Evolutionary conservation across 2,888 invertebrate genomes (phyloP), one percentile per base, ranked within the genome.

Genomic region (Strigamia crassipes): DNA sequence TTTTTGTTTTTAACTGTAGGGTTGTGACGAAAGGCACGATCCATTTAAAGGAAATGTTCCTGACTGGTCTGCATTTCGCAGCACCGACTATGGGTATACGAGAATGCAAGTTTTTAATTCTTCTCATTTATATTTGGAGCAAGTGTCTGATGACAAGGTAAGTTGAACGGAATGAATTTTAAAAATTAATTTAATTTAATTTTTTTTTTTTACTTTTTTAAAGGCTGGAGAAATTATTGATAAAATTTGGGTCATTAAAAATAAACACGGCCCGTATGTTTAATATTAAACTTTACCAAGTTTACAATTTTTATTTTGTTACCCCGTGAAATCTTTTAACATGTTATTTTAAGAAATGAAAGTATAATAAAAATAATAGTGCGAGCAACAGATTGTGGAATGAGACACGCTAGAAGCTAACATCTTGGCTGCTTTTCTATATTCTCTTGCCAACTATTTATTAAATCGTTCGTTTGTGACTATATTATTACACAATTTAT

Each of bases 41-140:
- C 84, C 84, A 6, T 88, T 89, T 82, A 83, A 83, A 3, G 83
- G 83, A 5, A 82, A 84, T 0, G 80, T 82, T 0, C 83, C 83
- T 18, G 82, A 81, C 0, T 89, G 87, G 88, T 87, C 87, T 51
- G 89, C 88, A 4, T 87, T 86, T 83, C 86, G 86, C 61, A 86
- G 86, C 80, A 85, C 84, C 23, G 88, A 88, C 84, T 89, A 88
- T 83, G 88, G 89, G 13, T 89, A 87, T 84, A 87, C 87, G 0
- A 83, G 87, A 41, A 85, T 89, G 86, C 85, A 79, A 10, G 83
- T 84, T 9, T 82, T 85, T 81, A 89, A 89, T 83, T 80, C 82
- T 38, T 87, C 87, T n/a, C 89, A 89, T 84, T 83, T 89, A 4
- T 86, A 86, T 82, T 78, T 88, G 56, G 87, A 88, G 79, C 87